phyloP scores from a whole-genome alignment of 2,113 vertebrate species.

The Centropus bengalensis region DNA sequence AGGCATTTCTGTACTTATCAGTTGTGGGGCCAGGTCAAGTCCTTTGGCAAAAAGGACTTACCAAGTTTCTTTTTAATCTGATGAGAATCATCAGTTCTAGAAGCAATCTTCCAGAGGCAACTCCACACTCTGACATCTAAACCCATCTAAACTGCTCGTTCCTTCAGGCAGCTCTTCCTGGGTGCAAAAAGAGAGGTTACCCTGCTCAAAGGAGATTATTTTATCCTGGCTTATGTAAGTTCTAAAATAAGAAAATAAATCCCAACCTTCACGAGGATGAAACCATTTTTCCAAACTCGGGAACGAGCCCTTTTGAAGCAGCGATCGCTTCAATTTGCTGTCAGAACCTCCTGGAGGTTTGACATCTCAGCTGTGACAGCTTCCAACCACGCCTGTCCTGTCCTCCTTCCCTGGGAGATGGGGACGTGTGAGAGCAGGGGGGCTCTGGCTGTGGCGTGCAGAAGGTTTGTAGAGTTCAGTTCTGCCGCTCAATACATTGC shows the following conservation, averaged over 20 bases:
- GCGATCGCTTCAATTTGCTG: accelerated
- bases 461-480: accelerated
- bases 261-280: slow-evolving; percentile 20
- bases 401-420: accelerated
- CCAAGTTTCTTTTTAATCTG: not conserved
- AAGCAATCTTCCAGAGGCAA: not conserved
- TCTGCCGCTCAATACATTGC: not conserved
- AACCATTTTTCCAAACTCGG: not conserved
- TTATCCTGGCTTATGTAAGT: slow-evolving; percentile 45
- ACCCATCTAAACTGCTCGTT: not conserved
- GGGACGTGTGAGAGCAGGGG: not conserved
- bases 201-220: slow-evolving; percentile 51
- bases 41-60: not conserved
- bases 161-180: not conserved
- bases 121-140: not conserved
- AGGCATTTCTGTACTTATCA: not conserved
- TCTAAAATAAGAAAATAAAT: slow-evolving; percentile 68
- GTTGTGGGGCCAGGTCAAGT: not conserved
- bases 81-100: not conserved
- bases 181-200: not conserved
- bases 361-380: not conserved
- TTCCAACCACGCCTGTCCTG: not conserved
- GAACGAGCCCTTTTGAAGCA: not conserved
- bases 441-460: accelerated
- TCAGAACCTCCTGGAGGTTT: not conserved